These are phyloP conservation scores for Bos javanicus DNA, from an alignment of 2,113 vertebrate genomes.

Conservation along the genomic window DNA sequence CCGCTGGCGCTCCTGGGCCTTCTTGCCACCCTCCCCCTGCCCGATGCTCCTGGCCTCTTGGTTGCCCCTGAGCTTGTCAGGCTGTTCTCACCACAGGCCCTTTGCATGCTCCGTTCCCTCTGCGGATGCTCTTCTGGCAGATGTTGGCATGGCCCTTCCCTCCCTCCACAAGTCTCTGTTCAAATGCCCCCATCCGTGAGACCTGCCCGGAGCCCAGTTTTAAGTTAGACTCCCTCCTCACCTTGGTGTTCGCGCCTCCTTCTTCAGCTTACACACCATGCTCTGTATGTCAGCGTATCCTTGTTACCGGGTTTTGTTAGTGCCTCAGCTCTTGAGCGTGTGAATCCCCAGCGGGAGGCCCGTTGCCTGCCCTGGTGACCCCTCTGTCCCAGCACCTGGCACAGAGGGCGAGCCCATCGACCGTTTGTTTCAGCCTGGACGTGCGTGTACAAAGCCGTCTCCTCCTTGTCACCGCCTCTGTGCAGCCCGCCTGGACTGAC, in stretches of 20 bases:
- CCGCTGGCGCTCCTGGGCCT: not conserved
- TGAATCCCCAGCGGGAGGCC: accelerated
- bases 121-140: not conserved
- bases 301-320: not conserved
- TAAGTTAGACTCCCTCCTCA: not conserved
- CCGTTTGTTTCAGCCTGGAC: not conserved
- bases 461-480: not conserved
- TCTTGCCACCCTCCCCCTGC: not conserved
- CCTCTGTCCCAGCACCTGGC: not conserved
- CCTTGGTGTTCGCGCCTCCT: too few species aligned
- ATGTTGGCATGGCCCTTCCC: too few species aligned
- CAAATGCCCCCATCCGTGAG: not conserved
- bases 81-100: not conserved
- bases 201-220: not conserved
- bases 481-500: not conserved
- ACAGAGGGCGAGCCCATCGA: accelerated
- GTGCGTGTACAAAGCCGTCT: accelerated
- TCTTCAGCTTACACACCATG: too few species aligned
- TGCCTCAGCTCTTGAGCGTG: not conserved
- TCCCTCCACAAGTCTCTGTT: not conserved
- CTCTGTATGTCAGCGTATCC: accelerated
- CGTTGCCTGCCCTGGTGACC: not conserved
- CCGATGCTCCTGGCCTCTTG: not conserved
- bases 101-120: accelerated
- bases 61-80: not conserved